Percentiles rank a stretch among this genome's conserved stretches.
Evolutionary conservation across 2,888 invertebrate genomes (phyloP).

Genomic region (Andrena bicolor): DNA sequence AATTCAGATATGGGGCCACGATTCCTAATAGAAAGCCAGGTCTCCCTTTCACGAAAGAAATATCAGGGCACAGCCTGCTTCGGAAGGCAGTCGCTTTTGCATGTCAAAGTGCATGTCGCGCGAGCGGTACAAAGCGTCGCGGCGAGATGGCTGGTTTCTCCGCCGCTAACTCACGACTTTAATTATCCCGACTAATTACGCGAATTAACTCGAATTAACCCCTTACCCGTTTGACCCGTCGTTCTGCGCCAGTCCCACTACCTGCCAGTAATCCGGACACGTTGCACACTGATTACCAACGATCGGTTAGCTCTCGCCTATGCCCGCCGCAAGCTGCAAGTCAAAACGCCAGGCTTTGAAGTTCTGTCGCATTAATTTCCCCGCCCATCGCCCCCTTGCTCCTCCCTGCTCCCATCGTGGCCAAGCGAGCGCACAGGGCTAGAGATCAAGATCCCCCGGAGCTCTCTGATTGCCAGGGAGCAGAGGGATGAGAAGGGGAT

Average conservation of each 20-base stretch:
- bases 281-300: constrained; percentile 68
- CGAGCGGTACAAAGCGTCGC: constrained; percentile 38
- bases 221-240: constrained; percentile 73
- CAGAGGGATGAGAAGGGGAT: constrained; percentile 8
- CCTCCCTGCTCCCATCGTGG: constrained; percentile 12
- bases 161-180: constrained; percentile 75
- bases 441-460: constrained; percentile 25
- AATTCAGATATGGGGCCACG: not conserved
- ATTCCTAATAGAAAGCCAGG: not conserved
- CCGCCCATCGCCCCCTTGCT: not conserved
- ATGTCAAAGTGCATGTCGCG: constrained; percentile 57
- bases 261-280: constrained; percentile 68
- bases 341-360: constrained; percentile 68
- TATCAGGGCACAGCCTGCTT: not conserved
- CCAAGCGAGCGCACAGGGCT: constrained; percentile 10
- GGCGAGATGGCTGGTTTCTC: constrained; percentile 58
- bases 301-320: constrained; percentile 64
- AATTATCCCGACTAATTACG: constrained; percentile 82
- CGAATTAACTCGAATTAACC: constrained; percentile 82
- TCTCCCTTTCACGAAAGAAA: constrained; percentile 16
- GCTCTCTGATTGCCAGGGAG: constrained; percentile 18
- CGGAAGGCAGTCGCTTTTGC: constrained; percentile 35
- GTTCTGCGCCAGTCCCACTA: constrained; percentile 47
- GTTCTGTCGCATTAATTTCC: constrained; percentile 68
- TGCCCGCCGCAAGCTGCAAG: constrained; percentile 61